Conservation (phyloP, 2,888 invertebrate genomes). For the Plebejus melissa region DNA sequence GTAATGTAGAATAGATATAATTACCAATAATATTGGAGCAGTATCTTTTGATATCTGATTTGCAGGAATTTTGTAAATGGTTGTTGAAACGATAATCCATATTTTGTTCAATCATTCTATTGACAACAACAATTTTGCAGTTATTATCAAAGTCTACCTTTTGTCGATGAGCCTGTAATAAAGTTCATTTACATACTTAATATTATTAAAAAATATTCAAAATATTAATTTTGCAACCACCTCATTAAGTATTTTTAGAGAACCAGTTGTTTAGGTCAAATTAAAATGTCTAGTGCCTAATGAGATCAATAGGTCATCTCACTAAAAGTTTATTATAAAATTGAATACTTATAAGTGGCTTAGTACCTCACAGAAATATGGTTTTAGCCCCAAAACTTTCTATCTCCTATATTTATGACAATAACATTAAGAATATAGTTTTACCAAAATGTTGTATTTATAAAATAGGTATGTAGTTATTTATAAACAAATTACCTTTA, state of each 20-base stretch:
- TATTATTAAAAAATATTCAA: not conserved
- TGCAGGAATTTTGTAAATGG: conserved; percentile 88
- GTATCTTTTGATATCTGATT: conserved; percentile 86
- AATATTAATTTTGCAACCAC: not conserved
- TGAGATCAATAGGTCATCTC: conserved; percentile 10
- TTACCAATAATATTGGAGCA: conserved; percentile 70
- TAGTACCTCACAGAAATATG: not conserved
- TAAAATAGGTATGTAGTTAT: not conserved
- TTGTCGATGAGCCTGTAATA: conserved; percentile 83
- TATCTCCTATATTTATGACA: not conserved
- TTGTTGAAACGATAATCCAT: conserved; percentile 94
- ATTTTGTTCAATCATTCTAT: conserved; percentile 93
- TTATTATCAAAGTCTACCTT: conserved; percentile 88
- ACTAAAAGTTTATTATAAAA: not conserved
- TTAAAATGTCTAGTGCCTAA: not conserved
- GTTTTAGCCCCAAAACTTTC: not conserved
- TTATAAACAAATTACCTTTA: conserved; percentile 77
- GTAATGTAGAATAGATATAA: conserved; percentile 38
- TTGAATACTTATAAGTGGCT: not conserved
- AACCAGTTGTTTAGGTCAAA: not conserved
- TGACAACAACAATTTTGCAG: conserved; percentile 90
- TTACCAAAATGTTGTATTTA: not conserved
- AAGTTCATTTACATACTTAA: conserved; percentile 9
- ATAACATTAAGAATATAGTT: no score
- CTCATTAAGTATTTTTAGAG: not conserved